A percentile compares a stretch with the other conserved stretches of the same genome.
Evolutionary conservation across 2,888 invertebrate species (phyloP).

Genomic region (Erebia aethiops): DNA sequence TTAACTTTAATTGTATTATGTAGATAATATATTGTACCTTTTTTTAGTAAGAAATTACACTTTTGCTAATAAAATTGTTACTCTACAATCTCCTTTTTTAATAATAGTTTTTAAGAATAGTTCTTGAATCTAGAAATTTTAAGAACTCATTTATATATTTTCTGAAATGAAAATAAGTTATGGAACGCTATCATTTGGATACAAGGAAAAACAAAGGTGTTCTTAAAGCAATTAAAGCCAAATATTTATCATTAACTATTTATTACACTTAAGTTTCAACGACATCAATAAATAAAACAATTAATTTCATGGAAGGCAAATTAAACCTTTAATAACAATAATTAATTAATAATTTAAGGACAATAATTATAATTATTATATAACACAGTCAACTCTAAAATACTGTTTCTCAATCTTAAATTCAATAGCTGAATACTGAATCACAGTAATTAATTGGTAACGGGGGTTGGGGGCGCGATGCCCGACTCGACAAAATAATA

Average conservation of each 20-base stretch:
- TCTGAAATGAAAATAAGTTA: no score
- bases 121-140: neutral
- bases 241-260: conserved; percentile 15
- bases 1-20: conserved; percentile 10
- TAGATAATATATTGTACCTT: neutral
- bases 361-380: conserved; percentile 54
- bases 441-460: conserved; percentile 65
- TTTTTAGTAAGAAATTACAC: conserved; percentile 7
- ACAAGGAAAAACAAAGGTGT: neutral
- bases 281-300: conserved; percentile 52
- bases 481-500: conserved; percentile 35
- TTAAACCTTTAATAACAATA: conserved; percentile 72
- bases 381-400: conserved; percentile 80
- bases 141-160: no score
- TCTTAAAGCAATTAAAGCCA: neutral
- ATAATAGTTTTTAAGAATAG: neutral
- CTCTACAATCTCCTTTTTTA: no score
- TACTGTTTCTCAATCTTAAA: conserved; percentile 75
- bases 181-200: neutral
- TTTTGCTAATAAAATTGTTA: conserved; percentile 25
- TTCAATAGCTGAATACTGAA: conserved; percentile 67
- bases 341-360: conserved; percentile 71
- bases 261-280: conserved; percentile 23
- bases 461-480: conserved; percentile 38
- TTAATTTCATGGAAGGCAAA: conserved; percentile 54